phyloP scores from a whole-genome alignment of 2,888 invertebrate species.

The Atherix ibis region DNA sequence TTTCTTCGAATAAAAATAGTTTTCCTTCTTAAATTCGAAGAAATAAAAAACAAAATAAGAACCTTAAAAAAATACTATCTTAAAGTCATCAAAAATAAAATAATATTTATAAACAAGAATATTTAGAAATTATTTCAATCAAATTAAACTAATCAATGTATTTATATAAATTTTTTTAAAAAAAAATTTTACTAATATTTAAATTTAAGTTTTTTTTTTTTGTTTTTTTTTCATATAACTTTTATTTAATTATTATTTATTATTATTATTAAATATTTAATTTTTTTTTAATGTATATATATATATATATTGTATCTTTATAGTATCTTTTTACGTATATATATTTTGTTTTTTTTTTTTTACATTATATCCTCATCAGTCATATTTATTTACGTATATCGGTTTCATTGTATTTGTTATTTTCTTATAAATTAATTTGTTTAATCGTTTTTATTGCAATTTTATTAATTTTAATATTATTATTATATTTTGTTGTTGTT shows the following conservation, averaged over 20 bases:
- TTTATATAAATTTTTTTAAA: conserved; percentile 11
- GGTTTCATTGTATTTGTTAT: conserved; percentile 13
- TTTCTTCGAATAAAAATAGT: too few relatives aligned
- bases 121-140: neutral
- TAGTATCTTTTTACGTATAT: conserved; percentile 9
- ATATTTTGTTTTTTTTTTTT: conserved; percentile 11
- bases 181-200: conserved; percentile 13
- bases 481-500: too few relatives aligned
- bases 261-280: conserved; percentile 13
- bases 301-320: conserved; percentile 11
- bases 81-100: too few relatives aligned
- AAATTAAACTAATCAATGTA: neutral
- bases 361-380: conserved; percentile 18
- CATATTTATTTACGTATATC: conserved; percentile 23
- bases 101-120: too few relatives aligned
- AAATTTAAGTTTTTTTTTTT: too few relatives aligned
- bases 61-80: too few relatives aligned
- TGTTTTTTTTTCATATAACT: too few relatives aligned
- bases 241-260: too few relatives aligned
- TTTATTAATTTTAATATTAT: conserved; percentile 3
- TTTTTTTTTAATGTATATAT: too few relatives aligned
- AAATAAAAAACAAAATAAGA: too few relatives aligned
- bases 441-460: conserved; percentile 5
- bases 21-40: too few relatives aligned
- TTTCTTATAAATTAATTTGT: too few relatives aligned